Base-by-base conservation (phyloP, 2,888 invertebrate genomes). In the Augiades crinisus region DNA sequence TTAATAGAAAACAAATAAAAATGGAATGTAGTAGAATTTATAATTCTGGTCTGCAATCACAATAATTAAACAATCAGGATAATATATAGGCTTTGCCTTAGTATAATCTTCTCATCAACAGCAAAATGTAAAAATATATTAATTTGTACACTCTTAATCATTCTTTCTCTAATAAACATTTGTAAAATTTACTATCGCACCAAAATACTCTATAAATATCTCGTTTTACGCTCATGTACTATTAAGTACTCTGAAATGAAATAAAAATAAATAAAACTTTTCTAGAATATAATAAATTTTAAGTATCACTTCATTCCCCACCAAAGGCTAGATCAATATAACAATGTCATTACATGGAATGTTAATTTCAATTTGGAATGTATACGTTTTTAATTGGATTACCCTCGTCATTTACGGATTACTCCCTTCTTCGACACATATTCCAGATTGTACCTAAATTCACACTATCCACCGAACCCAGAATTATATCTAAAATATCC, bases 61-160 rank as follows among this genome's bases (percentile, higher is more conserved):
- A 87, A 80, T 84, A 78, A 81, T 76, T 70, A 80, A 83, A 81
- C 67, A 79, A 85, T 85, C 86, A 81, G 85, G 83, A 85, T 78
- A 77, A 75, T 76, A 75, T 68, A 67, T 64, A 86, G 88, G 88
- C 88, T 87, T 72, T 78, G 88, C 89, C 88, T 78, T 75, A 67
- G 74, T 77, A 63, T 81, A 81, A 64, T 73, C 66, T 77, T 80
- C 75, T 84, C 81, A 80, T 84, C 80, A 81, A 85, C 83, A 84
- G 82, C 75, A 78, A 86, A 83, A 85, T 88, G 85, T 87, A 88
- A 87, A 88, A 88, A 88, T 87, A 88, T 87, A 86, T 86, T 86
- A 87, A 85, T 88, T 88, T 88, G 88, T 89, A 89, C 88, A 89
- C 72, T 86, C 74, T 84, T 75, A 74, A 72, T 74, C 71, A 77